Evolutionary conservation across 2,888 invertebrate genomes (phyloP).

Genomic region (Phorcus lineatus): DNA sequence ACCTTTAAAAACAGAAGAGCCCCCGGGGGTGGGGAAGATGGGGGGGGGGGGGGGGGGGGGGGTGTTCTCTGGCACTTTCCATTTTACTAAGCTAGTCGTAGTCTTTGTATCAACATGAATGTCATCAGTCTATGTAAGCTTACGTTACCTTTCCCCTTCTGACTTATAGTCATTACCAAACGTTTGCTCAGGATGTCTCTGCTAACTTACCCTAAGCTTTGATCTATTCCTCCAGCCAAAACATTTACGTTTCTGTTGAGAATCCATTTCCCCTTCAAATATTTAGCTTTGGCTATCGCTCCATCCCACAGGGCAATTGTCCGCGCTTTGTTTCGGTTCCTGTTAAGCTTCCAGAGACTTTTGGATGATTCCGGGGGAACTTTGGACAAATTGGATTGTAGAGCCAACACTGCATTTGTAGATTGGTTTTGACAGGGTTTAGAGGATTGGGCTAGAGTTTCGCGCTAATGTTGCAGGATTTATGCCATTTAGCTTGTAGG

Average conservation of each 20-base stretch:
- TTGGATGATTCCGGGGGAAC: background rate
- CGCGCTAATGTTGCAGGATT: slow-evolving; percentile 13
- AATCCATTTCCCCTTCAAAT: slow-evolving; percentile 8
- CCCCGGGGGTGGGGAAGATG: no score
- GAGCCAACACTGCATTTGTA: slow-evolving; percentile 5
- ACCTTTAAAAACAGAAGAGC: no score
- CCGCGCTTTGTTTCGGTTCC: slow-evolving; percentile 4
- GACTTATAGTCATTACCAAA: background rate
- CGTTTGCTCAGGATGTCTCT: slow-evolving; percentile 1
- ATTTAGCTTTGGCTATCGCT: slow-evolving; percentile 18
- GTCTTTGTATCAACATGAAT: no score
- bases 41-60: no score
- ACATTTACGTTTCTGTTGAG: slow-evolving; percentile 24
- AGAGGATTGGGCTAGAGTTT: slow-evolving; percentile 6
- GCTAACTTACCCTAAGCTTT: background rate
- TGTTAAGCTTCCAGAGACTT: background rate
- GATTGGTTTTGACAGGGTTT: slow-evolving; percentile 20
- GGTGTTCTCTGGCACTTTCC: no score
- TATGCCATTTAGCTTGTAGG: slow-evolving; percentile 21
- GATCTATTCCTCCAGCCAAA: slow-evolving; percentile 6
- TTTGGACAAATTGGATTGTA: slow-evolving; percentile 9
- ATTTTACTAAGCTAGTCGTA: no score
- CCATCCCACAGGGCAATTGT: slow-evolving; percentile 11
- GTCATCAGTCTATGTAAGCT: no score
- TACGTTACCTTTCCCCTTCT: background rate